Evolutionary conservation across 2,797 vertebrate species (phyloP).

Genomic region (Aplochiton taeniatus): DNA sequence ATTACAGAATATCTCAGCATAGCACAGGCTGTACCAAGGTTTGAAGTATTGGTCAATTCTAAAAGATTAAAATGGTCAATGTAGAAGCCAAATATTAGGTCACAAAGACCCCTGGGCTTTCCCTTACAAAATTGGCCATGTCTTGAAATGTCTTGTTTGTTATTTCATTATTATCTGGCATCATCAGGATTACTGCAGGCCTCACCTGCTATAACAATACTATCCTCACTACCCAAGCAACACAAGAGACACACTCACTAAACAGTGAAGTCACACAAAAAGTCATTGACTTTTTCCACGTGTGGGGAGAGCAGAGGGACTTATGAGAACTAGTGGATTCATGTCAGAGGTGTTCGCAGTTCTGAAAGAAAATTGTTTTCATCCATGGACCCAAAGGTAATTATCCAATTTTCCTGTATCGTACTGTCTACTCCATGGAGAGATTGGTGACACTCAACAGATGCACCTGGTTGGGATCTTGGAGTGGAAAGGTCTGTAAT

Average conservation of each 20-base stretch:
- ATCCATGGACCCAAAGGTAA: constrained; percentile 8
- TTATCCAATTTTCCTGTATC: constrained; percentile 40
- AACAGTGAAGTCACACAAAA: constrained; percentile 66
- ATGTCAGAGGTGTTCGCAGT: not conserved
- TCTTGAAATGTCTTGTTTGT: constrained; percentile 40
- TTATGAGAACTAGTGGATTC: constrained; percentile 3
- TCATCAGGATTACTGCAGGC: constrained; percentile 58
- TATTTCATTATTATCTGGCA: constrained; percentile 67
- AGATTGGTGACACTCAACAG: constrained; percentile 38
- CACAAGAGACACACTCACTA: constrained; percentile 61
- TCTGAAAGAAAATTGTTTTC: not conserved
- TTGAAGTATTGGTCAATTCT: too few relatives aligned
- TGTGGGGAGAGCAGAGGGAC: constrained; percentile 37
- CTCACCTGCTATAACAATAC: constrained; percentile 59
- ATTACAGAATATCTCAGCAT: not conserved
- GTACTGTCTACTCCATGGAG: constrained; percentile 29
- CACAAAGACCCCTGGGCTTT: too few relatives aligned
- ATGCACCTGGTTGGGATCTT: not conserved
- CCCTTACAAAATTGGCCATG: too few relatives aligned
- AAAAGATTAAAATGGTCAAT: too few relatives aligned
- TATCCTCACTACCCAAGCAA: constrained; percentile 66
- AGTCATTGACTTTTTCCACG: constrained; percentile 61
- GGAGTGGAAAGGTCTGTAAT: too few relatives aligned
- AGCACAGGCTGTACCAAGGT: not conserved
- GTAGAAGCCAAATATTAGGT: too few relatives aligned